Evolutionary conservation across 2,888 invertebrate genomes (phyloP), one percentile per base, ranked within the genome.

Genomic region (Drosophila robusta): DNA sequence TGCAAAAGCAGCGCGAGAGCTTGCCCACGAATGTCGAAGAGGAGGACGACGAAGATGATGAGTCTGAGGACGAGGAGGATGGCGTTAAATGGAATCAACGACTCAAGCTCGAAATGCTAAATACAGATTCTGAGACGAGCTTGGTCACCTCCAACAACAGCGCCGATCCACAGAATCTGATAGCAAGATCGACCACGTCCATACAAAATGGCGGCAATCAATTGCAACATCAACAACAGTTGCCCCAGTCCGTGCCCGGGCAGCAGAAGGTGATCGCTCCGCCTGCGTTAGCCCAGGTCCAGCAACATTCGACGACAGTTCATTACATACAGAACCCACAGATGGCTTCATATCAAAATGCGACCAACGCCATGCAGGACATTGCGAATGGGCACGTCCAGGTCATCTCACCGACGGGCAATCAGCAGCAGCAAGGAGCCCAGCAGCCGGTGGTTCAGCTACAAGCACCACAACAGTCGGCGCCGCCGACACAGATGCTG

Each of bases 1-100:
- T 94, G 79, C 92, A 94, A 91, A 70, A 94, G 92, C 92, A 93
- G 92, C 86, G 93, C 90, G 92, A 91, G 92, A 84, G 90, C 90
- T 93, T 94, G 75, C 80, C 80, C 5, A 76, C 89, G 1, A 75
- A 84, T 24, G 87, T 90, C 34, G 87, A 85, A 9, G 90, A 91
- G 61, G 92, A 91, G 52, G 91, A 92, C 42, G 92, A 91, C 9
- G 91, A 92, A 4, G 92, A 91, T 5, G 90, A 90, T 44, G 90
- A 90, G 32, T 91, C 91, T 1, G 92, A 91, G 18, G 91, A 91
- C 9, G 90, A 91, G 46, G 87, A 80, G 57, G 80, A 81, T 42
- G 75, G 74, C 9, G 84, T 75, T 4, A 85, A 73, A 60, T 85
- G 78, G 78, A 89, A 86, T 72, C 87, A 78, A 45, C 72, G 87